These are phyloP conservation scores for Latrodectus geometricus DNA, from an alignment of 1,140 invertebrate genomes.

Conservation along the genomic window DNA sequence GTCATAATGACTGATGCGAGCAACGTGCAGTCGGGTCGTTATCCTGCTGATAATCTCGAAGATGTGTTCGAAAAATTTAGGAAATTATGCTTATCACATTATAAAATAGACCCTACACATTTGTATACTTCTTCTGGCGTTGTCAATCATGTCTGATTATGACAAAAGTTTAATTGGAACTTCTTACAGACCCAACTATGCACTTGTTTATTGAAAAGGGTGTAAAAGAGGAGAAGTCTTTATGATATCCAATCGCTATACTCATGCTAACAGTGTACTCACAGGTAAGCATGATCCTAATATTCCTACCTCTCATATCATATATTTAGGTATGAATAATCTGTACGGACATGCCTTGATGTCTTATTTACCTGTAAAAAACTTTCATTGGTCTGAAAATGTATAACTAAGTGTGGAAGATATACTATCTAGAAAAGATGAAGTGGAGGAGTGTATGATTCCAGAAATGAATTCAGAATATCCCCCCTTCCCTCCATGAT, in stretches of 20 bases:
- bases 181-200: neutral
- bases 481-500: neutral
- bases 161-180: neutral
- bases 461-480: neutral
- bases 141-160: neutral
- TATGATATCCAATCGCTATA: neutral
- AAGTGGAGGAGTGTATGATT: neutral
- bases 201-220: neutral
- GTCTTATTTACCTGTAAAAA: neutral
- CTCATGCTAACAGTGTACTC: neutral
- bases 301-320: neutral
- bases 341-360: neutral
- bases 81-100: too few relatives aligned
- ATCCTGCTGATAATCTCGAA: too few relatives aligned
- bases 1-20: too few relatives aligned
- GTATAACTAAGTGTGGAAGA: neutral
- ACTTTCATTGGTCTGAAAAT: neutral
- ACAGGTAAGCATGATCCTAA: neutral
- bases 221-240: neutral
- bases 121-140: too few relatives aligned
- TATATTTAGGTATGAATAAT: constrained; percentile 9
- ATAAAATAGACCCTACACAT: too few relatives aligned
- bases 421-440: neutral
- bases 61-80: too few relatives aligned
- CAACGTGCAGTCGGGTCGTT: too few relatives aligned